Conservation (phyloP, 2,888 invertebrate genomes). For the Apamea epomidion region DNA sequence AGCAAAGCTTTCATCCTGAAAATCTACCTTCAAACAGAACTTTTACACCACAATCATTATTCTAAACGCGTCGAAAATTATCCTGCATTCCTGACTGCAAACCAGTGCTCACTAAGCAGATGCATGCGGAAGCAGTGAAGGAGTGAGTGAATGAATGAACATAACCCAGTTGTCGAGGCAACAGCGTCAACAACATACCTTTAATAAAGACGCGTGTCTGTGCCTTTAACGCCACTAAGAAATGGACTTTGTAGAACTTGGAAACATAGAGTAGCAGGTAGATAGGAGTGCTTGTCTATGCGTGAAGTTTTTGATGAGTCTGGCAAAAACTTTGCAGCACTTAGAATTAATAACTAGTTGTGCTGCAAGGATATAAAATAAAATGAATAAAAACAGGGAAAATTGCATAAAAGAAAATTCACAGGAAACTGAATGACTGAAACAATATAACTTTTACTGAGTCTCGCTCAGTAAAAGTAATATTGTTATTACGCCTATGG, state of each 20-base stretch:
- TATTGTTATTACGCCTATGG: not conserved
- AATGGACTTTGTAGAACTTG: slow-evolving; percentile 56
- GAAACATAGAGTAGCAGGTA: slow-evolving; percentile 41
- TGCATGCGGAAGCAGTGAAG: slow-evolving; percentile 59
- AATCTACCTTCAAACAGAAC: slow-evolving; percentile 1
- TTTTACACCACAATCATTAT: slow-evolving; percentile 5
- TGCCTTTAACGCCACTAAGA: slow-evolving; percentile 40
- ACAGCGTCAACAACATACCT: slow-evolving; percentile 73
- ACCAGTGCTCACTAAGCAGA: slow-evolving; percentile 39
- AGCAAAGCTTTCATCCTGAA: slow-evolving; percentile 22
- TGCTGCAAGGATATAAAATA: not conserved
- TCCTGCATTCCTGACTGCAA: slow-evolving; percentile 38
- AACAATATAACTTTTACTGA: no score
- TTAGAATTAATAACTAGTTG: not conserved
- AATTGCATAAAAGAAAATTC: not conserved
- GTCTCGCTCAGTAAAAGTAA: not conserved
- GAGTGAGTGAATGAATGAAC: slow-evolving; percentile 59
- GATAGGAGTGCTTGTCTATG: slow-evolving; percentile 11
- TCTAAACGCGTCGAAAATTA: slow-evolving; percentile 36
- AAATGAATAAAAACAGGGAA: no score
- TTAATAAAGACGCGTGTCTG: slow-evolving; percentile 71
- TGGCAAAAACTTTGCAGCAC: not conserved
- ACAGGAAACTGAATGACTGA: no score
- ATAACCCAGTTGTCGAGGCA: slow-evolving; percentile 69
- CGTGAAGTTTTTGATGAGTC: not conserved